Evolutionary conservation across 53 echinoderm and acorn worm genomes (phyloP).

Genomic region (Patiria pectinifera): DNA sequence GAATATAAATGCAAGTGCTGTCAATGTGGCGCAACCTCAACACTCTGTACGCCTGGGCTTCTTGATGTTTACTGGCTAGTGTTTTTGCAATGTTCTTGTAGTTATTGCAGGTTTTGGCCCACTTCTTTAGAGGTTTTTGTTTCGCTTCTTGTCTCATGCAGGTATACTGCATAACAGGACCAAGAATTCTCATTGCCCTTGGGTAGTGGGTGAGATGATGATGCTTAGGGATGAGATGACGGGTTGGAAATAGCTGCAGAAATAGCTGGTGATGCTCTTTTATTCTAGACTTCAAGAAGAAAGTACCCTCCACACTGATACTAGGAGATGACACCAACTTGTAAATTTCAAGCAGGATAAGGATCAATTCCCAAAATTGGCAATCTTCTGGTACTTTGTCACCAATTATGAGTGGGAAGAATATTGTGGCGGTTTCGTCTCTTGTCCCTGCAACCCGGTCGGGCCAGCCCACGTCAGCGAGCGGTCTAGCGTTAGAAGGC

Average conservation of each 20-base stretch:
- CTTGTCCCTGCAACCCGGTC: too few relatives aligned
- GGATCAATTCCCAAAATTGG: conserved; percentile 44
- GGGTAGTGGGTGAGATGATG: conserved; percentile 68
- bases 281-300: too few relatives aligned
- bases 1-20: background rate
- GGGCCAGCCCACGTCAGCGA: too few relatives aligned
- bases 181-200: conserved; percentile 4
- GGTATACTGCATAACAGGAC: conserved; percentile 19
- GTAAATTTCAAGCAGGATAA: conserved; percentile 53
- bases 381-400: conserved; percentile 54
- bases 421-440: too few relatives aligned
- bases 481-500: too few relatives aligned
- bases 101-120: conserved; percentile 56
- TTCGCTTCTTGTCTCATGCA: conserved; percentile 65
- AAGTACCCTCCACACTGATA: too few relatives aligned
- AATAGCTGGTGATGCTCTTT: too few relatives aligned
- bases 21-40: conserved; percentile 51
- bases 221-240: too few relatives aligned
- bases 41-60: conserved; percentile 34
- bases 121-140: conserved; percentile 62
- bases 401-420: conserved; percentile 63
- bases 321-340: conserved; percentile 46
- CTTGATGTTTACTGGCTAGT: conserved; percentile 68
- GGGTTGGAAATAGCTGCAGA: too few relatives aligned
- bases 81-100: conserved; percentile 67